Conservation (phyloP, 2,113 vertebrate genomes). For the Anseranas semipalmata region DNA sequence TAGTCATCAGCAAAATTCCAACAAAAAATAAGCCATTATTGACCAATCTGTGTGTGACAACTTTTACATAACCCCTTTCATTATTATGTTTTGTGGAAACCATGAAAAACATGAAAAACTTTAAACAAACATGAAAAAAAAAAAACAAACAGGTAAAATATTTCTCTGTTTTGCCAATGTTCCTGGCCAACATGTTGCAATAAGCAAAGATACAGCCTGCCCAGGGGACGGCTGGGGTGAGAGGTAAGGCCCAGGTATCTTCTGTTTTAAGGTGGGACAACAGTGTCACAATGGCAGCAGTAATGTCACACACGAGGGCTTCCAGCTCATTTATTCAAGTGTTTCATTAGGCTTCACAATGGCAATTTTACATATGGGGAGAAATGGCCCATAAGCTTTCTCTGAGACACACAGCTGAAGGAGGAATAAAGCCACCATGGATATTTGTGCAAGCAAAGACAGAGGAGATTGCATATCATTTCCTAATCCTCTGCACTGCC, state of each 20-base stretch:
- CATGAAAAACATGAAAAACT: neutral
- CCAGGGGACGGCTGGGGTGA: neutral
- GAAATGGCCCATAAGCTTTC: neutral
- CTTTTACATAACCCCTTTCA: neutral
- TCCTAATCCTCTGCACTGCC: neutral
- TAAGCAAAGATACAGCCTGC: neutral
- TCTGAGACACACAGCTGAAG: neutral
- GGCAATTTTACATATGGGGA: neutral
- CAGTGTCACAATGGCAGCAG: neutral
- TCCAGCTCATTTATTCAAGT: neutral
- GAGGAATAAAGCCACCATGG: neutral
- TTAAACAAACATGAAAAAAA: neutral
- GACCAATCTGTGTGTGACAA: neutral
- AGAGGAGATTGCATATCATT: neutral
- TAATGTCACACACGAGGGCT: accelerated
- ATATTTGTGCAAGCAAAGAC: neutral
- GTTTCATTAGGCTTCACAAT: neutral
- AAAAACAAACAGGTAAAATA: neutral
- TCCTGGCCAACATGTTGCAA: neutral
- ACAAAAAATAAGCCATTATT: neutral
- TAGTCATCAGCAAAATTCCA: neutral
- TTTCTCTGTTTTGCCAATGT: neutral
- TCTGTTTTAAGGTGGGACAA: neutral
- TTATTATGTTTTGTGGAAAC: neutral
- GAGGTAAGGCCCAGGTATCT: neutral